Base-by-base conservation (phyloP, 1,140 invertebrate genomes). In the Aphidius ervi region DNA sequence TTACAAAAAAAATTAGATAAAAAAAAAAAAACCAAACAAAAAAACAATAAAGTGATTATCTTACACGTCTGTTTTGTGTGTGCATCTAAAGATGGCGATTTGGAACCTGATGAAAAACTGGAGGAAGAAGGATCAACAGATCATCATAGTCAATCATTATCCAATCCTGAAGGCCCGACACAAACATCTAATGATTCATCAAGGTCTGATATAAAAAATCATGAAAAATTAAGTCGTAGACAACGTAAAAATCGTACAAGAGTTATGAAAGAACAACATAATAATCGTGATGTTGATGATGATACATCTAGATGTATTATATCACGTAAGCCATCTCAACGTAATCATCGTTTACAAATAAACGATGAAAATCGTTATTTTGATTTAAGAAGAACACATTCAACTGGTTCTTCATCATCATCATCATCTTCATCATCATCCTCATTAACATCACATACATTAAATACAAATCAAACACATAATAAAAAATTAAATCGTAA, bases 211-310 rank as follows among this genome's bases (percentile, higher is more conserved):
- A 37, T 63, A 60, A 40, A 8, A 53, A 49, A 63, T 16, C 59
- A 64, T 40, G 48, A 67, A 6, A 65, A 60, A 5, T 65, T 81
- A 52, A 75, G 68, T 43, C 68, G 80, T 5, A 63, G 80, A 5
- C 79, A 82, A 56, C 74, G 75, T 10, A 81, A 80, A 58, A 82
- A 83, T 60, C 69, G 75, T 5, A 73, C 72, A 0, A 66, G 76
- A 31, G 70, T 63, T 16, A 66, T 68, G 0, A 65, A 73, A 1
- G 77, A 79, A 5, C 69, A 66, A 7, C 64, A 64, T 9, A 59
- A 63, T 56, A 42, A 62, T 10, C 56, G 59, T 46, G 61, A 68
- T 4, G 47, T 52, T 9, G 56, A 65, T 8, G 57, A 64, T 5
- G 58, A 64, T 9, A 56, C 31, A 16, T 43, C 31, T 10, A 56